Conservation (phyloP, 2,888 invertebrate genomes). For the Pterostichus madidus region DNA sequence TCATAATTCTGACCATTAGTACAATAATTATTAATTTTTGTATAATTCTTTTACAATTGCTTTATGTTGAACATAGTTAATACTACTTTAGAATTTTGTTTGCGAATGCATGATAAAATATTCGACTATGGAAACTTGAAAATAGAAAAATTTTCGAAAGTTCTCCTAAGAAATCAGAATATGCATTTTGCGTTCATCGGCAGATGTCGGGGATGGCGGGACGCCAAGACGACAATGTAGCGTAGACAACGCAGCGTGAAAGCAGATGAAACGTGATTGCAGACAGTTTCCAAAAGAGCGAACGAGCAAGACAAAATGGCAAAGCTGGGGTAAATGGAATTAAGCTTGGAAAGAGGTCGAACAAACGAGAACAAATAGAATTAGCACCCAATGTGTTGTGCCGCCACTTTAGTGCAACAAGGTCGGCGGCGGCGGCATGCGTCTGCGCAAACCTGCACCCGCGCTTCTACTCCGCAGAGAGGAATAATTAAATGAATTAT, state of each 20-base stretch:
- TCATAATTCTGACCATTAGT: too few relatives aligned
- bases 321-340: conserved; percentile 73
- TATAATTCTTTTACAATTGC: too few relatives aligned
- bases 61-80: too few relatives aligned
- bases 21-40: too few relatives aligned
- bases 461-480: conserved; percentile 66
- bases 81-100: too few relatives aligned
- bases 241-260: conserved; percentile 29
- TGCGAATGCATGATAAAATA: too few relatives aligned
- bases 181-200: too few relatives aligned
- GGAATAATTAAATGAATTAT: conserved; percentile 76
- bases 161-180: conserved; percentile 41
- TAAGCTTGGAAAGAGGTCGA: conserved; percentile 73
- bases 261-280: conserved; percentile 60
- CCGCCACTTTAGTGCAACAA: conserved; percentile 72
- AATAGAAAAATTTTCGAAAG: not conserved
- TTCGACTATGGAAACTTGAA: not conserved
- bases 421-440: conserved; percentile 40
- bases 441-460: not conserved
- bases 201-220: not conserved
- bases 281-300: conserved; percentile 61
- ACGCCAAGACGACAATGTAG: not conserved
- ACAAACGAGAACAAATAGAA: conserved; percentile 76
- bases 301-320: conserved; percentile 68
- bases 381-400: conserved; percentile 77